phyloP scores from a whole-genome alignment of 2,113 vertebrate species.

The Embiotoca jacksoni region DNA sequence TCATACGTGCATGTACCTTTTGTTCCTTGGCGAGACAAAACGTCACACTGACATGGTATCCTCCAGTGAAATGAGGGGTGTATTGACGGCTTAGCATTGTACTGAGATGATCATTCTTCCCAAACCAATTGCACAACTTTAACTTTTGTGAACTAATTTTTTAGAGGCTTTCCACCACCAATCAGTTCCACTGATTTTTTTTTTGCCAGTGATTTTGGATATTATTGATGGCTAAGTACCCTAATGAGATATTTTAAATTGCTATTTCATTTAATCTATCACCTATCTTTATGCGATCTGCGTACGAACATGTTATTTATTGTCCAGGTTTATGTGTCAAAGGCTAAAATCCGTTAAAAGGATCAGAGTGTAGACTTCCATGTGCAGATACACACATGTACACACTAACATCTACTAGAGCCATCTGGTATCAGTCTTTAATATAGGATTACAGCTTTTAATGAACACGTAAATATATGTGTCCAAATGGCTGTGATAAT shows the following conservation, averaged over 20 bases:
- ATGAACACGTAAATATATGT: background rate
- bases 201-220: background rate
- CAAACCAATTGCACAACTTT: no score
- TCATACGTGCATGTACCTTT: no score
- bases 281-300: background rate
- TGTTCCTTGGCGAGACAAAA: no score
- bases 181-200: background rate
- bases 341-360: no score
- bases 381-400: constrained; percentile 1
- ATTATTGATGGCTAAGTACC: background rate
- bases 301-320: background rate
- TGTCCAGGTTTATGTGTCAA: background rate
- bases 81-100: no score
- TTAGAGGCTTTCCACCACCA: background rate
- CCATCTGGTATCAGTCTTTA: background rate
- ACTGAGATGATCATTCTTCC: no score
- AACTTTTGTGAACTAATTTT: no score
- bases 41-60: no score
- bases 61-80: no score
- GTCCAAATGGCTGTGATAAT: background rate
- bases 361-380: background rate
- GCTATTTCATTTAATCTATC: background rate
- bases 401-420: background rate
- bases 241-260: background rate
- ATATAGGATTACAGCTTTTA: background rate